A percentile compares a stretch with the other conserved stretches of the same genome.
phyloP scores from a whole-genome alignment of 1,140 invertebrate genomes.

The Zophobas atratus region DNA sequence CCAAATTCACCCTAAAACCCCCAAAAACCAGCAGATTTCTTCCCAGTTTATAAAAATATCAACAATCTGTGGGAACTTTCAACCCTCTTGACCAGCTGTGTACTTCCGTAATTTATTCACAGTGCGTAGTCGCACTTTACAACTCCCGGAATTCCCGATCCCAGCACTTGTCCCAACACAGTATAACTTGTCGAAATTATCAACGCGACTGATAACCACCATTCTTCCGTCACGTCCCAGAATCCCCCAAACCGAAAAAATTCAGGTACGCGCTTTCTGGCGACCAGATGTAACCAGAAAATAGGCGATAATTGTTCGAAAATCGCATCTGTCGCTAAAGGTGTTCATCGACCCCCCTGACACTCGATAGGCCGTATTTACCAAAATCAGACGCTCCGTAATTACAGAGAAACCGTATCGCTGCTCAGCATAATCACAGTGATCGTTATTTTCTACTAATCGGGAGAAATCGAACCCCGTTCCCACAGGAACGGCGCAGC shows the following conservation, averaged over 20 bases:
- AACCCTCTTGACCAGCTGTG: no score
- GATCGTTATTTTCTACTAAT: not conserved
- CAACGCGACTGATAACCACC: not conserved
- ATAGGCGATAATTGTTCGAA: constrained; percentile 28
- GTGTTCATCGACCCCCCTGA: constrained; percentile 9
- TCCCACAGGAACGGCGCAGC: constrained; percentile 13
- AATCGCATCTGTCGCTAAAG: constrained; percentile 40
- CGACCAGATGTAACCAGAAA: constrained; percentile 32
- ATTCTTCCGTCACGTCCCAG: constrained; percentile 14
- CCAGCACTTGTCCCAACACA: not conserved
- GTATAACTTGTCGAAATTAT: constrained; percentile 17
- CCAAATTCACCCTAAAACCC: no score
- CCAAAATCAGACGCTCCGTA: not conserved
- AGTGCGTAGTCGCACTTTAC: no score
- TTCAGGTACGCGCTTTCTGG: constrained; percentile 13
- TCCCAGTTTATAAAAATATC: no score
- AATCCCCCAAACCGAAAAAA: not conserved
- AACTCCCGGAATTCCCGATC: no score
- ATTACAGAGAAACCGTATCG: not conserved
- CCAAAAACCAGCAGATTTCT: no score
- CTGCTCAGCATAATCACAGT: no score
- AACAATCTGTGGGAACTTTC: no score
- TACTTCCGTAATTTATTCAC: no score
- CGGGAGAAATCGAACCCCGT: not conserved
- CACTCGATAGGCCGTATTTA: constrained; percentile 26